phyloP scores from a whole-genome alignment of 2,113 vertebrate genomes.

The Tyrannus savana region DNA sequence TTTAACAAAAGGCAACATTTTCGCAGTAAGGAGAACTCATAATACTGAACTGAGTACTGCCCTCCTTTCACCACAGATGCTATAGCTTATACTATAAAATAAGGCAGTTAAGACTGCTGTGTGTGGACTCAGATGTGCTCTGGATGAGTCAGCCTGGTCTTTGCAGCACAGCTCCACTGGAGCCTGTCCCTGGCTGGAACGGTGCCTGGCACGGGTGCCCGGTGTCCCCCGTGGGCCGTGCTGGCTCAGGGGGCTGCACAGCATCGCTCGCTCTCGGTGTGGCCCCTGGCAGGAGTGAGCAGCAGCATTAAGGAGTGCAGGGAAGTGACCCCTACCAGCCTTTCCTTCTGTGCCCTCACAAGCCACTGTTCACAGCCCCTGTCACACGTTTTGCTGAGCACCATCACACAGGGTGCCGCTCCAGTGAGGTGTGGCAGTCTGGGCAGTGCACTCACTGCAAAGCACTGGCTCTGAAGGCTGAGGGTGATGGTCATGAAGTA shows the following conservation, averaged over 20 bases:
- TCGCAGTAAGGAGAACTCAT: background rate
- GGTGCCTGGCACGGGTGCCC: background rate
- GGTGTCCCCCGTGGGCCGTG: rapidly evolving
- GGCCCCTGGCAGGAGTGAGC: background rate
- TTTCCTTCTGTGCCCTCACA: background rate
- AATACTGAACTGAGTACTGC: background rate
- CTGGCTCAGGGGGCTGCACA: background rate
- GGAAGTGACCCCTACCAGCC: background rate
- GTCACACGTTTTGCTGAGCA: background rate
- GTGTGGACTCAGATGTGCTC: background rate
- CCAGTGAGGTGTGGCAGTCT: background rate
- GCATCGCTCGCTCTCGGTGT: rapidly evolving
- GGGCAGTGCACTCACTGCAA: rapidly evolving
- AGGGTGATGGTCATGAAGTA: background rate
- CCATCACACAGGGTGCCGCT: rapidly evolving
- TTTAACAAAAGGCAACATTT: background rate
- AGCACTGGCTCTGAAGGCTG: background rate
- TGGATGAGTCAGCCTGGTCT: background rate
- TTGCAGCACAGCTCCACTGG: background rate
- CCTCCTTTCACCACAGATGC: background rate
- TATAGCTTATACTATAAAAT: background rate
- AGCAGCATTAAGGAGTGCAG: rapidly evolving
- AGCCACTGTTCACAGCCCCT: background rate
- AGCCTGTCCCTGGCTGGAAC: too few relatives aligned
- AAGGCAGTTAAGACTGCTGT: background rate